Conservation (phyloP, 2,797 vertebrate species). For the Podargus strigoides region DNA sequence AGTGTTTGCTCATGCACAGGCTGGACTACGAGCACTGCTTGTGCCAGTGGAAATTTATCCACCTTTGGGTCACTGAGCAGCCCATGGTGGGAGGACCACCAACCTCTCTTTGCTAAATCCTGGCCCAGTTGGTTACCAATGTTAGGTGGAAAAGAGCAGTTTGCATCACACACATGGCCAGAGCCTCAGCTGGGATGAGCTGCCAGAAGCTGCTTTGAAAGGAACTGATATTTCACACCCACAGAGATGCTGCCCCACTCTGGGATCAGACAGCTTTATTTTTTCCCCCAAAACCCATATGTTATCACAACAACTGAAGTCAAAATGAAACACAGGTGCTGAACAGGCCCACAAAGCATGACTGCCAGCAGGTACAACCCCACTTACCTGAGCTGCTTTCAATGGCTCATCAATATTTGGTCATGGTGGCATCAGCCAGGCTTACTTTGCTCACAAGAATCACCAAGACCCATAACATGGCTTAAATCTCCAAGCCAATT, state of each 20-base stretch:
- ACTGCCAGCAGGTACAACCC: not conserved
- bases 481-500: not conserved
- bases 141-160: not conserved
- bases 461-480: rapidly evolving
- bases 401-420: not conserved
- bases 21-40: not conserved
- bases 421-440: not conserved
- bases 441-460: not conserved
- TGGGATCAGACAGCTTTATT: not conserved
- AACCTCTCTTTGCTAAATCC: not conserved
- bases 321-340: not conserved
- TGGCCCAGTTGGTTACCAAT: not conserved
- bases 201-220: not conserved
- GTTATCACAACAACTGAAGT: not conserved
- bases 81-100: not conserved
- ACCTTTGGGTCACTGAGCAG: not conserved
- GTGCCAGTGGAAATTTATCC: not conserved
- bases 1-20: not conserved
- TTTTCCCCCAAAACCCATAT: not conserved
- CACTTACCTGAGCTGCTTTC: not conserved
- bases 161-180: not conserved
- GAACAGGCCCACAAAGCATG: not conserved
- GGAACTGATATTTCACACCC: not conserved
- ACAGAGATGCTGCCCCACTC: not conserved
- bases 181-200: not conserved